These are phyloP conservation scores for Metopia argyrocephala DNA, from an alignment of 2,888 invertebrate species.

Conservation along the genomic window DNA sequence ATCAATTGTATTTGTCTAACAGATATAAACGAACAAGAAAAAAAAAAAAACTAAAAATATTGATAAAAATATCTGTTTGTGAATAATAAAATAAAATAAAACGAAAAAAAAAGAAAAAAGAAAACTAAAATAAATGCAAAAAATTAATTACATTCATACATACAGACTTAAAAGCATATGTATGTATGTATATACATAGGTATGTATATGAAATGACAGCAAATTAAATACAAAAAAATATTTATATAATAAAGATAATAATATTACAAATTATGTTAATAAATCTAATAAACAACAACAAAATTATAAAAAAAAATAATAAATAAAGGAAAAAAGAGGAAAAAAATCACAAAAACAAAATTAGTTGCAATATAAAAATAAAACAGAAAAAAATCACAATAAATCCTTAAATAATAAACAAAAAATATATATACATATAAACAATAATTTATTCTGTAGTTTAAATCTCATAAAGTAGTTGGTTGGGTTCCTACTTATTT, in stretches of 20 bases:
- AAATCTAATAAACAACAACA: conserved; percentile 24
- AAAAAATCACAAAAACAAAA: conserved; percentile 43
- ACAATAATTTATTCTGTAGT: conserved; percentile 57
- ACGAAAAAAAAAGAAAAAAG: not conserved
- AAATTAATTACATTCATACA: too few relatives aligned
- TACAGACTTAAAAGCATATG: too few relatives aligned
- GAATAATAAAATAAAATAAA: conserved; percentile 33
- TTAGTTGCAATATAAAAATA: conserved; percentile 67
- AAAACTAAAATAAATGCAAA: too few relatives aligned
- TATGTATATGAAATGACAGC: too few relatives aligned
- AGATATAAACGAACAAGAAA: conserved; percentile 16
- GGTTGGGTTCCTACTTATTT: too few relatives aligned
- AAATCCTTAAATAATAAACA: conserved; percentile 66
- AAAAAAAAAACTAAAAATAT: not conserved
- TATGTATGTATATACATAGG: too few relatives aligned
- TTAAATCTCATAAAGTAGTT: conserved; percentile 20
- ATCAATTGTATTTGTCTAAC: conserved; percentile 25
- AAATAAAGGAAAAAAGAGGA: conserved; percentile 38
- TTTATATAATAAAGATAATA: conserved; percentile 46
- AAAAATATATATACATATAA: conserved; percentile 66
- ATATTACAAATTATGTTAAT: conserved; percentile 51
- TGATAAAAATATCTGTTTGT: conserved; percentile 45
- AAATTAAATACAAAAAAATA: conserved; percentile 15
- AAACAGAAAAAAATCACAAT: conserved; percentile 55
- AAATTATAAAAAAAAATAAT: conserved; percentile 28